Conservation (phyloP, 2,113 vertebrate species). For the Bambusicola thoracicus region DNA sequence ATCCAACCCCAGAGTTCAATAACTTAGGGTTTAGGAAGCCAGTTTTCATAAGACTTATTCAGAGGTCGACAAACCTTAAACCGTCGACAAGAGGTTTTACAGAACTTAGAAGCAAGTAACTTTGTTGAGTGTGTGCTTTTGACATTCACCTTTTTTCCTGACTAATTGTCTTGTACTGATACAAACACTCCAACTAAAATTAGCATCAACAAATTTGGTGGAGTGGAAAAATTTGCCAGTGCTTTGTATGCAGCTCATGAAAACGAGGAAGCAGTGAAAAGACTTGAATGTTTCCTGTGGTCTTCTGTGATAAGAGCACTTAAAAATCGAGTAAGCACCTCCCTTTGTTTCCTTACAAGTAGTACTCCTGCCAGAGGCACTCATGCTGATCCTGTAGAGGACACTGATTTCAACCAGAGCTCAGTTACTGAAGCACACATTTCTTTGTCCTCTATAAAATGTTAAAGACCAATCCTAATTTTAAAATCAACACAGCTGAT, state of each 20-base stretch:
- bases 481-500: background rate
- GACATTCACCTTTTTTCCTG: background rate
- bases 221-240: background rate
- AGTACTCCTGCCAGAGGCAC: background rate
- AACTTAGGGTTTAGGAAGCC: background rate
- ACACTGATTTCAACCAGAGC: background rate
- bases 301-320: background rate
- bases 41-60: background rate
- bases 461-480: background rate
- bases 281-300: background rate
- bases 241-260: background rate
- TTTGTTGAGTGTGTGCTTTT: background rate
- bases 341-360: background rate
- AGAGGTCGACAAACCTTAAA: no score
- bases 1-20: background rate
- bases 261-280: background rate
- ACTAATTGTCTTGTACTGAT: background rate
- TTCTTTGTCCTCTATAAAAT: constrained; percentile 15
- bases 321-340: background rate
- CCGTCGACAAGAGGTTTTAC: no score
- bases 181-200: background rate
- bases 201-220: background rate
- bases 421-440: background rate
- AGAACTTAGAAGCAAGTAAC: background rate
- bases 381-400: rapidly evolving